A percentile compares a stretch with the other conserved stretches of the same genome.
Conservation (phyloP, 2,888 invertebrate species). For the Parasteatoda lunata region DNA sequence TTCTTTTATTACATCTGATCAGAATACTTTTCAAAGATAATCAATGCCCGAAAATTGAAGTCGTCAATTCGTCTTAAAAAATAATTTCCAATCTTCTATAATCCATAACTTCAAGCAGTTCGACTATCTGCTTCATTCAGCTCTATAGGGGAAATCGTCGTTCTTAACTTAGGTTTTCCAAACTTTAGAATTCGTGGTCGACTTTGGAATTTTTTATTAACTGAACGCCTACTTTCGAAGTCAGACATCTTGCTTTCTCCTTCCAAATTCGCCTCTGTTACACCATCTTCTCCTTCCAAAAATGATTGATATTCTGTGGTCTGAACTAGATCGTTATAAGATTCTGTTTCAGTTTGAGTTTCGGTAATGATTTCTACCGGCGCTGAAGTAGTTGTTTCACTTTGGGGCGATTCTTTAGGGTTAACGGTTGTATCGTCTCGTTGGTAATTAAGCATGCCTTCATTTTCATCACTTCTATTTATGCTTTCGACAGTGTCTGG, state of each 20-base stretch:
- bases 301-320: constrained; percentile 9
- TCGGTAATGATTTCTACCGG: constrained; percentile 29
- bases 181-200: constrained; percentile 59
- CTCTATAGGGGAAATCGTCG: constrained; percentile 23
- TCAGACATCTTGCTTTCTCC: constrained; percentile 9
- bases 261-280: neutral
- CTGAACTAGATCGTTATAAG: constrained; percentile 41
- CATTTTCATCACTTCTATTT: constrained; percentile 47
- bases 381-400: neutral
- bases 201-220: constrained; percentile 50
- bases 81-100: too few relatives aligned
- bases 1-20: too few relatives aligned
- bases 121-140: constrained; percentile 40
- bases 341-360: constrained; percentile 20
- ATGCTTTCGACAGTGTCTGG: constrained; percentile 21
- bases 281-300: too few relatives aligned
- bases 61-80: too few relatives aligned
- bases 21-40: too few relatives aligned
- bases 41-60: too few relatives aligned
- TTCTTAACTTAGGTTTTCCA: constrained; percentile 48
- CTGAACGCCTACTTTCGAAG: constrained; percentile 45
- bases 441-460: constrained; percentile 25
- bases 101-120: neutral
- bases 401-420: neutral
- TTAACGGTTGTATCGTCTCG: neutral